Evolutionary conservation across 2,888 invertebrate genomes (phyloP).

Genomic region (Helobdella robusta): DNA sequence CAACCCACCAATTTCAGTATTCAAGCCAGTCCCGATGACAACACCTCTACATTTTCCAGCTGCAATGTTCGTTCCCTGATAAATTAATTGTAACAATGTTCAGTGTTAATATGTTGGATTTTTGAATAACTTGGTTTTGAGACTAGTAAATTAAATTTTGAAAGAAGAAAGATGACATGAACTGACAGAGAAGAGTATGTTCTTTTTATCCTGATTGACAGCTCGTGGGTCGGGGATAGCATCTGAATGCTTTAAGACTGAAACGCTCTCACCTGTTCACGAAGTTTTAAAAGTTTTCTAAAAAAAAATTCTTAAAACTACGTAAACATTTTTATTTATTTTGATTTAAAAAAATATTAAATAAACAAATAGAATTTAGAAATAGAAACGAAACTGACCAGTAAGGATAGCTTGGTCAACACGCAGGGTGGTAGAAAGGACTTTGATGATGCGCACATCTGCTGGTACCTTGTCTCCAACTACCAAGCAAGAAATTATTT

Average conservation of each 20-base stretch:
- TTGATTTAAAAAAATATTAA: neutral
- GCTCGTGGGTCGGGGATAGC: constrained; percentile 93
- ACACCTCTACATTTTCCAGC: constrained; percentile 97
- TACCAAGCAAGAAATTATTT: no score
- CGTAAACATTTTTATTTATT: no score
- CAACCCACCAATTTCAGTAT: constrained; percentile 87
- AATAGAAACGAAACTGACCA: constrained; percentile 40
- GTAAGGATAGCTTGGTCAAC: constrained; percentile 99
- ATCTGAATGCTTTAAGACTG: constrained; percentile 98
- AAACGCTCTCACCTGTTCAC: constrained; percentile 89
- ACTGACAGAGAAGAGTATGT: constrained; percentile 82
- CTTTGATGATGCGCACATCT: constrained; percentile 90
- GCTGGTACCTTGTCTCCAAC: constrained; percentile 99
- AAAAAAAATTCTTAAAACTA: no score
- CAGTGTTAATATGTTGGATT: no score
- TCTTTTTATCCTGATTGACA: constrained; percentile 99
- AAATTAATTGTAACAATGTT: neutral
- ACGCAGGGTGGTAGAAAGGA: constrained; percentile 92
- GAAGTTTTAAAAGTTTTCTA: no score
- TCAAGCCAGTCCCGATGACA: constrained; percentile 92
- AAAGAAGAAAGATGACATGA: neutral
- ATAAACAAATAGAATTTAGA: neutral
- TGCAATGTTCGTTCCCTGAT: constrained; percentile 87
- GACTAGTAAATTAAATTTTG: no score
- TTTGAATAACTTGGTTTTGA: no score